Percentiles rank a stretch among this genome's conserved stretches.
phyloP scores from a whole-genome alignment of 2,113 vertebrate species.

The Siniperca knerii region DNA sequence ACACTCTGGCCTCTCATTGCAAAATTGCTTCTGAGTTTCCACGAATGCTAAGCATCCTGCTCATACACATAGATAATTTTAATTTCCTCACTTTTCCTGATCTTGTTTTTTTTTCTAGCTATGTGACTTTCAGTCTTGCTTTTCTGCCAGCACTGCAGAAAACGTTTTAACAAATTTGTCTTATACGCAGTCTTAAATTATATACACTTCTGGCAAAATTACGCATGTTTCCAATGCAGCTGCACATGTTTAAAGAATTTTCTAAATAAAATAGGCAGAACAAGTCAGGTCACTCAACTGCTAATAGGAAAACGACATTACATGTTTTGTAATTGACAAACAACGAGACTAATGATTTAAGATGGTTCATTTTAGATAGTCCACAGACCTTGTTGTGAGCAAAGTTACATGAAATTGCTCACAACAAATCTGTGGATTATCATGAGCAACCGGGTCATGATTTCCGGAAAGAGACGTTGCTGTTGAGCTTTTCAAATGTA shows the following conservation, averaged over 20 bases:
- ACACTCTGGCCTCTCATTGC: conserved; percentile 14
- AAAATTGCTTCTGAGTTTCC: conserved; percentile 24
- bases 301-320: not conserved
- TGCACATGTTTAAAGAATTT: not conserved
- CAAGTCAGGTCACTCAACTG: not conserved
- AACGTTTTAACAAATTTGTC: not conserved
- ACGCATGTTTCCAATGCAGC: not conserved
- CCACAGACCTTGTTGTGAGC: too few species aligned
- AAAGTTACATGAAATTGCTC: too few species aligned
- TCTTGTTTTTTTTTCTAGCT: not conserved
- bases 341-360: not conserved
- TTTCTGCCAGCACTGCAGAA: not conserved
- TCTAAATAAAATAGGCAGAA: not conserved
- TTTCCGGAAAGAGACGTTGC: too few species aligned
- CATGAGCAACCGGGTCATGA: too few species aligned
- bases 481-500: too few species aligned
- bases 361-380: not conserved
- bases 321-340: not conserved
- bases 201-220: not conserved
- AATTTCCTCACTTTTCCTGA: not conserved
- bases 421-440: too few species aligned
- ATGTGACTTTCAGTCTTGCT: conserved; percentile 9
- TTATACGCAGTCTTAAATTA: not conserved
- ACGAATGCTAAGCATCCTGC: conserved; percentile 9
- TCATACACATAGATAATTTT: not conserved